phyloP scores from a whole-genome alignment of 2,888 invertebrate species.

The Capitulum mitella region DNA sequence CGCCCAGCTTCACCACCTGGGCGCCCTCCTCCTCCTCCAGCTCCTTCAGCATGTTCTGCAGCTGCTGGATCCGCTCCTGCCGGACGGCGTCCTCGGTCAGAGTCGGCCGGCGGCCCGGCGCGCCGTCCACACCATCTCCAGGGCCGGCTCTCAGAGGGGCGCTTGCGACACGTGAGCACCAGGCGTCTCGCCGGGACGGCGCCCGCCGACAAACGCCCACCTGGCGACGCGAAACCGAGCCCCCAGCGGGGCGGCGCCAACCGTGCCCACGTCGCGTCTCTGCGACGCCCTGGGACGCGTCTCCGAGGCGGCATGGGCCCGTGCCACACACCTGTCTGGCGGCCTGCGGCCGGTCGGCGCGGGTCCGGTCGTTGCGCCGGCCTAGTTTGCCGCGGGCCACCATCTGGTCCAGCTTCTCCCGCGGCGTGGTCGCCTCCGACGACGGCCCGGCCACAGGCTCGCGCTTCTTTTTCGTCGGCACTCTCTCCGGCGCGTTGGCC shows the following conservation, averaged over 20 bases:
- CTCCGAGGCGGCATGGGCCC: too few relatives aligned
- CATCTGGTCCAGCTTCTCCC: conserved; percentile 10
- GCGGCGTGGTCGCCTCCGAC: conserved; percentile 30
- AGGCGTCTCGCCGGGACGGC: too few relatives aligned
- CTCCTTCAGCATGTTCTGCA: conserved; percentile 70
- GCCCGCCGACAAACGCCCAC: too few relatives aligned
- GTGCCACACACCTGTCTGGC: conserved; percentile 29
- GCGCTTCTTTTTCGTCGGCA: conserved; percentile 30
- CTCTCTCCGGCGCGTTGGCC: conserved; percentile 62
- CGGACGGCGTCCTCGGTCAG: too few relatives aligned
- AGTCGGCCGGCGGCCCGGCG: too few relatives aligned
- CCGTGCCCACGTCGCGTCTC: too few relatives aligned
- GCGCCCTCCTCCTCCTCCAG: conserved; percentile 63
- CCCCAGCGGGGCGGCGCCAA: too few relatives aligned
- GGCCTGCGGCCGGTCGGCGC: conserved; percentile 28
- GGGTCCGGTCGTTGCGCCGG: conserved; percentile 26
- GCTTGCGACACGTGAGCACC: too few relatives aligned
- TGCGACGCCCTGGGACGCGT: too few relatives aligned
- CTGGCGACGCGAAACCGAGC: too few relatives aligned
- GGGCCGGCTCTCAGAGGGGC: too few relatives aligned
- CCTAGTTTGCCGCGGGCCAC: conserved; percentile 25
- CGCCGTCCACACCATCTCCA: too few relatives aligned
- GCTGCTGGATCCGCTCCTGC: conserved; percentile 40
- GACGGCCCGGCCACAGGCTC: conserved; percentile 32
- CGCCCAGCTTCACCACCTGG: conserved; percentile 88